Base-by-base conservation (phyloP, 2,888 invertebrate species). In the Ommatoiulus sabulosus region DNA sequence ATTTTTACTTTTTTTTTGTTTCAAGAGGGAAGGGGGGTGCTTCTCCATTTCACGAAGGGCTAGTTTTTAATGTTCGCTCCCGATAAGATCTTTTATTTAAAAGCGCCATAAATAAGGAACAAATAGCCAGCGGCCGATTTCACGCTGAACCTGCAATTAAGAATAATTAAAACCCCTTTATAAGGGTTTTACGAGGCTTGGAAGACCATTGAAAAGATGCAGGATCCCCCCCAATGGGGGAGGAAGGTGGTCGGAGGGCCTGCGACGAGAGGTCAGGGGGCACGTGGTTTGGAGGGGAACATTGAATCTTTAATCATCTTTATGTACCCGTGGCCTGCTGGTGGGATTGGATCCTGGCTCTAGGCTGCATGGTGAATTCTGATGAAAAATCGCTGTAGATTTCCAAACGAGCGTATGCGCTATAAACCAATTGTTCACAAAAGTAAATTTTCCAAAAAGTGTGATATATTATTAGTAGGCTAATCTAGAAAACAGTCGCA, bases 61-160 rank as follows among this genome's bases (percentile, higher is more conserved):
- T 72, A 72, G 72, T 72, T 72, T 72, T 72, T 72, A 72, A 72
- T 72, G 72, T 72, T 72, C 72, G 72, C 72, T 72, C 46, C 85
- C 85, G 85, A 85, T 85, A 85, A 85, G 85, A 85, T 85, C 85
- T 85, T 46, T 72, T 72, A 72, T 72, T 72, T 72, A 72, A 72
- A 72, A 85, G 85, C 85, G 44, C 85, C 85, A 20, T 85, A 85
- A 85, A 85, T 85, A 44, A 85, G 85, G 44, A 44, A 85, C 44
- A 85, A 44, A 44, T 85, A 85, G 44, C 85, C 85, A 85, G 46
- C 1, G 87, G 87, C 87, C 15, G 43, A 87, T 87, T 87, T 87
- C 87, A 87, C 87, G 46, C 87, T 43, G 48, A 87, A 63, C 87
- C 87, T 87, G 87, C 46, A 87, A 87, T 87, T 87, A 87, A 87